Conservation (phyloP, 1,140 invertebrate genomes). For the Drosophila guanche region DNA sequence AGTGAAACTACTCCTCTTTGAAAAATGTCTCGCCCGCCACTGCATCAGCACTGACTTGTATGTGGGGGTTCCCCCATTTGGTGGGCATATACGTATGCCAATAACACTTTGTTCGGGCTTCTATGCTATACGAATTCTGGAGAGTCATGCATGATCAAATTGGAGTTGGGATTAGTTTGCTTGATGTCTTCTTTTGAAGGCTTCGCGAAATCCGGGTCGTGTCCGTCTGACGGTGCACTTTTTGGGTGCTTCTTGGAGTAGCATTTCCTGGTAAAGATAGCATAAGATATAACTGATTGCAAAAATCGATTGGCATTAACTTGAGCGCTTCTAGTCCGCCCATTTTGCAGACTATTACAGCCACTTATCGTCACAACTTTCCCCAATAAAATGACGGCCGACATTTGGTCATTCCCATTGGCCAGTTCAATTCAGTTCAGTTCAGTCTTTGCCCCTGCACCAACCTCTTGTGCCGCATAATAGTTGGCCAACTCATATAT, state of each 20-base stretch:
- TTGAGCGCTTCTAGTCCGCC: conserved; percentile 29
- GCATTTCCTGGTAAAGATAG: no score
- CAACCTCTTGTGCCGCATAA: conserved; percentile 58
- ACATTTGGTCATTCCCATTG: conserved; percentile 52
- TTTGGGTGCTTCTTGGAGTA: background rate
- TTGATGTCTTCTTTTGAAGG: conserved; percentile 60
- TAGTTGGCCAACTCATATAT: conserved; percentile 65
- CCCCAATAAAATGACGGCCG: conserved; percentile 46
- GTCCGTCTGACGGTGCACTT: conserved; percentile 37
- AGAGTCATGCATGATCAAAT: conserved; percentile 57
- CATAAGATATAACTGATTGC: background rate
- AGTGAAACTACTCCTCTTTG: background rate
- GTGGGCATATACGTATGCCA: conserved; percentile 28
- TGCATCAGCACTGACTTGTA: background rate
- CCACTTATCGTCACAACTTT: conserved; percentile 14
- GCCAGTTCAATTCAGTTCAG: conserved; percentile 23
- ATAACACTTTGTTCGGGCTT: conserved; percentile 6
- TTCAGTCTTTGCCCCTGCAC: background rate
- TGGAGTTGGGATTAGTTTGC: conserved; percentile 25
- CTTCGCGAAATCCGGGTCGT: conserved; percentile 29
- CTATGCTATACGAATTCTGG: conserved; percentile 3
- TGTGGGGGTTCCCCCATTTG: background rate
- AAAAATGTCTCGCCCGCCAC: no score
- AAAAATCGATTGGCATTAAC: conserved; percentile 11
- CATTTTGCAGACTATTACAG: conserved; percentile 39